phyloP scores from a whole-genome alignment of 2,888 invertebrate genomes.

The Xylocampa areola region DNA sequence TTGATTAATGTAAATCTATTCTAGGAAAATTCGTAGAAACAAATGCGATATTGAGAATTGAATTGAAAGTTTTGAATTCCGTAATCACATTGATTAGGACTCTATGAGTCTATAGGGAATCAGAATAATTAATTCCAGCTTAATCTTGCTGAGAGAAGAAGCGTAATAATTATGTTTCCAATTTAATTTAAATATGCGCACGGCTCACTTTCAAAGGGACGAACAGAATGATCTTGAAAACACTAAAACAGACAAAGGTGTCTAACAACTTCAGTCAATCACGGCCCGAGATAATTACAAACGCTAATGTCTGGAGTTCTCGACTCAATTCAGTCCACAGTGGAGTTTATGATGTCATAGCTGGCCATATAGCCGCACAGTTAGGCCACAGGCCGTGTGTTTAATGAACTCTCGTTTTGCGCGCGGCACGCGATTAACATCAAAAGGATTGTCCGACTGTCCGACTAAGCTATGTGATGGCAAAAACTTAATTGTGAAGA shows the following conservation, averaged over 20 bases:
- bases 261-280: constrained; percentile 50
- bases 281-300: constrained; percentile 65
- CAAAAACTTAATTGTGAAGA: constrained; percentile 36
- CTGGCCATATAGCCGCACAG: constrained; percentile 26
- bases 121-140: constrained; percentile 14
- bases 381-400: constrained; percentile 25
- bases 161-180: constrained; percentile 27
- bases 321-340: constrained; percentile 48
- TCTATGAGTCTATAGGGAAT: constrained; percentile 2
- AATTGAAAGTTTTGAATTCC: constrained; percentile 19
- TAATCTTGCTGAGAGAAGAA: constrained; percentile 18
- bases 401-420: constrained; percentile 50
- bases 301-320: constrained; percentile 59
- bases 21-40: constrained; percentile 2
- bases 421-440: constrained; percentile 39
- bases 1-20: no score
- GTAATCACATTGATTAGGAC: constrained; percentile 1
- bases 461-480: constrained; percentile 11
- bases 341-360: constrained; percentile 64
- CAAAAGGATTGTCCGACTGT: constrained; percentile 39
- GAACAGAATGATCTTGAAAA: constrained; percentile 1
- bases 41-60: constrained; percentile 10
- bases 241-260: constrained; percentile 42
- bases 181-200: constrained; percentile 12
- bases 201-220: background rate